phyloP scores from a whole-genome alignment of 2,797 vertebrate genomes.

The Salmo trutta region DNA sequence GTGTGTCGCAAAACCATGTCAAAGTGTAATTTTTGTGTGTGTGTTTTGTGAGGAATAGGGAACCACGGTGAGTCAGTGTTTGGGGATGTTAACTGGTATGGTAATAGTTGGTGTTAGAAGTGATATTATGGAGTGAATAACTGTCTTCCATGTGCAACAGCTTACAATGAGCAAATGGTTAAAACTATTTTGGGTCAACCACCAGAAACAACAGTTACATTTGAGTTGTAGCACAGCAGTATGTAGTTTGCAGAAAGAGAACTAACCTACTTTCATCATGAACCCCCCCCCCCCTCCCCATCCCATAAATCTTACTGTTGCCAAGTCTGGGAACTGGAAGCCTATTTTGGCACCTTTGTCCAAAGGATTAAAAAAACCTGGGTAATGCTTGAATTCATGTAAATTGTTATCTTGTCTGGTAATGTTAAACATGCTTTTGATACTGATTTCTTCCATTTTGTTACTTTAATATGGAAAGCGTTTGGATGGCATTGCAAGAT shows the following conservation, averaged over 20 bases:
- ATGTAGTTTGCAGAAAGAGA: background rate
- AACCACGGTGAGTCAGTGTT: slow-evolving; percentile 36
- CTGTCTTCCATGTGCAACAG: background rate
- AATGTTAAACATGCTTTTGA: slow-evolving; percentile 56
- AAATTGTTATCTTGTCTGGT: slow-evolving; percentile 63
- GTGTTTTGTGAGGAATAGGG: slow-evolving; percentile 41
- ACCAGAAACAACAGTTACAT: background rate
- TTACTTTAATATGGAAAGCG: slow-evolving; percentile 33
- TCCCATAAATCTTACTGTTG: slow-evolving; percentile 43
- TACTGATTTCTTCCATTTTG: slow-evolving; percentile 56
- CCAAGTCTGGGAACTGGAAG: slow-evolving; percentile 58
- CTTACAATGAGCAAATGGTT: background rate
- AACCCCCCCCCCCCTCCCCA: background rate
- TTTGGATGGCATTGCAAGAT: background rate
- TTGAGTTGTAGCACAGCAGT: background rate
- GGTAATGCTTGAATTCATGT: slow-evolving; percentile 83
- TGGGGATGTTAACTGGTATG: slow-evolving; percentile 43
- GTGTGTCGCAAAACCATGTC: slow-evolving; percentile 35
- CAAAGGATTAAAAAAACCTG: slow-evolving; percentile 80
- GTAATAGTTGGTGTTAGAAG: slow-evolving; percentile 33
- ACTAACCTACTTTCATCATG: slow-evolving; percentile 35
- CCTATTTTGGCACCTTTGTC: slow-evolving; percentile 71
- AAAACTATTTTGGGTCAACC: background rate
- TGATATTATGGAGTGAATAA: slow-evolving; percentile 39
- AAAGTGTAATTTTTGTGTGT: slow-evolving; percentile 27